A percentile compares a stretch with the other conserved stretches of the same genome.
These are phyloP conservation scores for Thera britannica DNA, from an alignment of 2,888 invertebrate genomes.

Conservation along the genomic window DNA sequence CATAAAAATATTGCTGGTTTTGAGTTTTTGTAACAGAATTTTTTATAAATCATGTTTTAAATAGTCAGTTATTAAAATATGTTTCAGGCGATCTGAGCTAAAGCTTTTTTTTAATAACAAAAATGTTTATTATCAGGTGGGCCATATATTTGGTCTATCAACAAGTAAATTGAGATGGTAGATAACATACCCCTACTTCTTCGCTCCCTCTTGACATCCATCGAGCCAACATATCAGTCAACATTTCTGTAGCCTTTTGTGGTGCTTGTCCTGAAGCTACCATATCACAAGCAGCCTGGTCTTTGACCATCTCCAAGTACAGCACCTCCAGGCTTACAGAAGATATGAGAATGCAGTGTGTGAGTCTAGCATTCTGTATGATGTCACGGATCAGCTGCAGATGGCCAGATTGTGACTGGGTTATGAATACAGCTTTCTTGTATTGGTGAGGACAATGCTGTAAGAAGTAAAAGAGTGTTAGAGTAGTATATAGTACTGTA, in stretches of 20 bases:
- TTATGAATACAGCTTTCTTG: conserved; percentile 83
- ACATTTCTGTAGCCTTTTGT: conserved; percentile 62
- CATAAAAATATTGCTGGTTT: no score
- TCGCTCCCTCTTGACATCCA: conserved; percentile 83
- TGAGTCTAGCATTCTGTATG: conserved; percentile 85
- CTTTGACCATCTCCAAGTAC: conserved; percentile 72
- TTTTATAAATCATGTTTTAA: no score
- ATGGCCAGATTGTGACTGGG: conserved; percentile 82
- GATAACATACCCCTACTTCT: conserved; percentile 8
- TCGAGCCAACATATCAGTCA: conserved; percentile 63
- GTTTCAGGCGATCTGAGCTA: no score
- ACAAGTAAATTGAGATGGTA: no score
- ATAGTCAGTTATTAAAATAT: no score
- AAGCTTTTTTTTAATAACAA: no score
- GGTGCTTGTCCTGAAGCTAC: conserved; percentile 64
- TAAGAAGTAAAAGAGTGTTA: conserved; percentile 25
- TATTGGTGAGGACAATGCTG: conserved; percentile 67
- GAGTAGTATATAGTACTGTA: no score
- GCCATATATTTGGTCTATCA: no score
- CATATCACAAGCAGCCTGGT: conserved; percentile 67
- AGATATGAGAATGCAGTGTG: conserved; percentile 86
- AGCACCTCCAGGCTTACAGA: conserved; percentile 84
- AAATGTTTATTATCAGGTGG: no score
- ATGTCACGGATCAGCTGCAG: conserved; percentile 85
- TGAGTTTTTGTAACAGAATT: no score